These are phyloP conservation scores for Spongilla lacustris DNA, from an alignment of 37 sponge, comb jelly and placozoan genomes.

Conservation along the genomic window DNA sequence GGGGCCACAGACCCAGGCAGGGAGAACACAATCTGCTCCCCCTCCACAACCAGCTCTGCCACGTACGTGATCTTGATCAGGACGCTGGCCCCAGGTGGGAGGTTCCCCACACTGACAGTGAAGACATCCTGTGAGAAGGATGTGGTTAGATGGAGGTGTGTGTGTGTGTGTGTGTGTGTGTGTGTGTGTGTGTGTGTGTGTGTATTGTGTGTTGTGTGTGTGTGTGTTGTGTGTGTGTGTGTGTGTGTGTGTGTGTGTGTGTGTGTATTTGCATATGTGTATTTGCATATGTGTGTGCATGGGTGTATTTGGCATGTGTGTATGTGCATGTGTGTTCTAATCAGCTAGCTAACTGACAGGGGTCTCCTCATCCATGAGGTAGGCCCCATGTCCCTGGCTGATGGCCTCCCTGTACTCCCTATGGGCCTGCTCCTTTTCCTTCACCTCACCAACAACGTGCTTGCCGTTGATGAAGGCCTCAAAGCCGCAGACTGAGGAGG, in stretches of 20 bases:
- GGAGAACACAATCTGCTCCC: conserved; percentile 87
- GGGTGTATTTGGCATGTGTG: background rate
- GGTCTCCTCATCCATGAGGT: conserved; percentile 99
- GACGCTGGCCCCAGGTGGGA: conserved; percentile 94
- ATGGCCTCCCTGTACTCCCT: conserved; percentile 98
- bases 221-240: background rate
- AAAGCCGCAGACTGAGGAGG: conserved; percentile 91
- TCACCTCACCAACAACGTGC: conserved; percentile 97
- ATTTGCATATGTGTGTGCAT: background rate
- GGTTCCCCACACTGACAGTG: conserved; percentile 97
- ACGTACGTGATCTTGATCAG: conserved; percentile 99
- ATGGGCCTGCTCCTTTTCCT: conserved; percentile 99
- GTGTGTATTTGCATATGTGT: background rate
- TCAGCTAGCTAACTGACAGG: conserved; percentile 66
- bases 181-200: no score
- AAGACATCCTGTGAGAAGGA: conserved; percentile 99
- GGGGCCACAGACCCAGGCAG: conserved; percentile 94
- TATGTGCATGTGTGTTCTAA: conserved; percentile 1
- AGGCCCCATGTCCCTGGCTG: conserved; percentile 97
- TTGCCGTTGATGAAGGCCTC: conserved; percentile 98
- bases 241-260: no score
- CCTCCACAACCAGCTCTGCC: conserved; percentile 93
- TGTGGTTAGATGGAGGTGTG: no score
- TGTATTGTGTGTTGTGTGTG: no score
- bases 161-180: no score